phyloP scores from a whole-genome alignment of 2,797 vertebrate species.

The Podargus strigoides region DNA sequence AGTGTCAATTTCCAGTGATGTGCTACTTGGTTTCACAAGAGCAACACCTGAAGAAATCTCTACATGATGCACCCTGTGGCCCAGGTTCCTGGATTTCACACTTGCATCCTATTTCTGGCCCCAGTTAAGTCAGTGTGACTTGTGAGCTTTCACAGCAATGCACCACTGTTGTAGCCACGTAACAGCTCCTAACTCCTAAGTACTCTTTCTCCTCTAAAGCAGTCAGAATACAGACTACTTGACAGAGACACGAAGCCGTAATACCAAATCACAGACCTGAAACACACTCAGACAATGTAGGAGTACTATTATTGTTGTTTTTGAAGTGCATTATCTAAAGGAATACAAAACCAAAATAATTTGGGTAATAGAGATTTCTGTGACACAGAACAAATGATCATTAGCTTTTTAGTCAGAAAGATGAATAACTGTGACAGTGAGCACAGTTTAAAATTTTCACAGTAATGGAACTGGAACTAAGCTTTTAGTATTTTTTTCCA shows the following conservation, averaged over 20 bases:
- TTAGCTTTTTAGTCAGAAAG: background rate
- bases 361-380: background rate
- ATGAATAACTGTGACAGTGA: background rate
- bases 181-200: background rate
- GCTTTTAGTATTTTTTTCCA: background rate
- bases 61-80: rapidly evolving
- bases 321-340: background rate
- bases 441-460: background rate
- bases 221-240: background rate
- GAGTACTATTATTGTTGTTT: background rate
- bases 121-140: background rate
- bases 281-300: background rate
- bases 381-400: background rate
- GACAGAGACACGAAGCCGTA: background rate
- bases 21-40: background rate
- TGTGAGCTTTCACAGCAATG: background rate
- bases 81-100: background rate
- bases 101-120: background rate
- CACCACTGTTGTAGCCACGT: background rate
- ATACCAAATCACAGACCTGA: background rate
- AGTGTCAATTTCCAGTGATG: background rate
- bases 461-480: background rate
- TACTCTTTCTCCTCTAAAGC: background rate
- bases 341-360: background rate
- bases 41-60: background rate